Base-by-base conservation (phyloP, 1,140 invertebrate genomes). In the Chionoecetes opilio region DNA sequence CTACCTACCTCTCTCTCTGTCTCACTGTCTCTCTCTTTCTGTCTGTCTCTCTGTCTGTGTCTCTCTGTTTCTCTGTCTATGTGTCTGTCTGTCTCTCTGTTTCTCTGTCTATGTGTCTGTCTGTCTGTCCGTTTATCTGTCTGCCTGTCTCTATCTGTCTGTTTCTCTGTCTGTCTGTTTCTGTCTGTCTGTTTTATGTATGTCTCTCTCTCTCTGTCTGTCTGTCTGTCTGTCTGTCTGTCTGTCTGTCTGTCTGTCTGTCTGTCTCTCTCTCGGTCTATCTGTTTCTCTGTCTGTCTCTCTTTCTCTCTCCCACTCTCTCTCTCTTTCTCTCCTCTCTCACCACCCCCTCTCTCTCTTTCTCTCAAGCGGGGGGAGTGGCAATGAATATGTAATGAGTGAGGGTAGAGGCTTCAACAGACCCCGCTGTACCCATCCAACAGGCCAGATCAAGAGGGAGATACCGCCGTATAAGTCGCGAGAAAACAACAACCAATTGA, bases 301-400 rank as follows among this genome's bases (percentile, higher is more conserved):
- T 63, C 53, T 63, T 21, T 63, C 21, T 26, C 9, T 63, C 63
- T 75, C 63, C 8, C 63, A 2, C 63, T n/a, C 63, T 8, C 63
- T 75, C 63, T 75, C 63, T 75, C 63, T n/a, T n/a, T n/a, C n/a
- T n/a, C n/a, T n/a, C n/a, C n/a, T n/a, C n/a, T n/a, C n/a, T n/a
- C n/a, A n/a, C n/a, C n/a, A n/a, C n/a, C n/a, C n/a, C n/a, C n/a
- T n/a, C n/a, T 46, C 41, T 46, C 41, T 46, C 41, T 14, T 14
- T 46, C 41, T 46, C 41, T 46, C 41, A 8, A 5, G 63, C n/a
- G 11, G 0, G 63, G 26, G 63, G 63, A 75, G 63, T 75, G 63
- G 63, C 63, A 75, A 75, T 75, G 63, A 75, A 75, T 75, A 75
- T 75, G 63, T 75, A 75, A 75, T 75, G 63, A 75, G 63, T 75